Conservation (phyloP, 1,140 invertebrate genomes). For the Druon quercuslanigerum region DNA sequence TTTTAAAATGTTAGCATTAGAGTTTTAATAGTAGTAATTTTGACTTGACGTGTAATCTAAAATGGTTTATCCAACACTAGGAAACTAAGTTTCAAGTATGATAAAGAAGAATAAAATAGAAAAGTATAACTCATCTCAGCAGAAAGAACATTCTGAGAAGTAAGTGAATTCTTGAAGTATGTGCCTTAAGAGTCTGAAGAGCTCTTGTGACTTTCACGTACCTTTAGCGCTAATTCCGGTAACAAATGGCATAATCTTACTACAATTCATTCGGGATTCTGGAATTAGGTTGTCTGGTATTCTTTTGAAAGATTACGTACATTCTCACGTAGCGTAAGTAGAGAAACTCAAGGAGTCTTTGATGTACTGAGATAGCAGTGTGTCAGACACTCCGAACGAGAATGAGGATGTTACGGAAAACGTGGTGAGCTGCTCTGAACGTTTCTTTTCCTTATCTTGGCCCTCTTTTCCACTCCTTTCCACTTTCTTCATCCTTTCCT, state of each 20-base stretch:
- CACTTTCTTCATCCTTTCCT: constrained; percentile 32
- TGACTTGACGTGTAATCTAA: too few species aligned
- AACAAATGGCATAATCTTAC: constrained; percentile 24
- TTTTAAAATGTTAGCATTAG: too few species aligned
- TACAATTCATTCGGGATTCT: constrained; percentile 15
- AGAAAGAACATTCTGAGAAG: neutral
- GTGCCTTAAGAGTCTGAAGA: neutral
- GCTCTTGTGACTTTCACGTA: neutral
- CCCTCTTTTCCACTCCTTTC: constrained; percentile 52
- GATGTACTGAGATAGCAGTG: neutral
- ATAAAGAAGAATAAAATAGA: neutral
- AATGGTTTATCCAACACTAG: too few species aligned
- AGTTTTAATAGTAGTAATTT: too few species aligned
- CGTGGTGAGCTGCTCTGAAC: neutral
- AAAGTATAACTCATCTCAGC: neutral
- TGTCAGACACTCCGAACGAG: constrained; percentile 20
- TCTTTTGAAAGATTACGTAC: constrained; percentile 30
- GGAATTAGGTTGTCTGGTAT: neutral
- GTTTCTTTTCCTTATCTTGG: neutral
- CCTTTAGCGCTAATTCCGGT: constrained; percentile 6
- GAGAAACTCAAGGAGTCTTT: neutral
- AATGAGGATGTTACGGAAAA: constrained; percentile 20
- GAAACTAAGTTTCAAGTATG: neutral
- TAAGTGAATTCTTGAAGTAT: neutral
- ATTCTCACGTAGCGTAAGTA: neutral